Evolutionary conservation across 2,888 invertebrate species (phyloP), one percentile per base, ranked within the genome.

Genomic region (Sminthurinus aureus): DNA sequence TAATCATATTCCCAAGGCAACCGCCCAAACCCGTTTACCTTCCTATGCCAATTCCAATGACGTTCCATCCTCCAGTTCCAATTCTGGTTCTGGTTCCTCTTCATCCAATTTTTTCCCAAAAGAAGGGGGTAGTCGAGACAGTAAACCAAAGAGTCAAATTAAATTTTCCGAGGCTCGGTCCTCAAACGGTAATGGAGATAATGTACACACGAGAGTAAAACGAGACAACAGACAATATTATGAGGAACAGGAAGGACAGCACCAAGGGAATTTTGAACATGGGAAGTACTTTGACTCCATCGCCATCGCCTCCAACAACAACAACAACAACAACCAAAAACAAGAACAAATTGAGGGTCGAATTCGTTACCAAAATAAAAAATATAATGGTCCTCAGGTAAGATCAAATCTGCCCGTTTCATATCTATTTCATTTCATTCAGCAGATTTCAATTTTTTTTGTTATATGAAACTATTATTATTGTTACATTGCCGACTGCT

Each of bases 21-120:
- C 82, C 64, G 64, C 84, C 26, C 79, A 84, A 82, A 85, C 86
- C 64, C 82, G 88, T 58, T 85, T 88, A 78, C 87, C 85, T 13
- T 73, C 83, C 13, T 85, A 87, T 83, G 87, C 87, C 6, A 64
- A 87, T 83, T 86, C 87, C 13, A 64, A 24, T 51, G 81, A 81
- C 74, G 79, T 83, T 73, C 51, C 69, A 22, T 83, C 85, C 9
- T 64, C 77, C 58, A n/a, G n/a, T n/a, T n/a, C n/a, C n/a, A n/a
- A n/a, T n/a, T n/a, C n/a, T n/a, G n/a, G n/a, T n/a, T 78, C 83
- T 18, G 75, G 78, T 22, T 79, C 82, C 26, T 81, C 84, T 51
- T 75, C 84, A 66, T 83, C 84, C 9, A 83, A 83, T 69, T 81
- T 83, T 78, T 85, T 86, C 73, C 85, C 85, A 13, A 80, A 83